Percentiles rank a stretch among this genome's conserved stretches.
Evolutionary conservation across 2,113 vertebrate species (phyloP).

Genomic region (Spermophilus dauricus): DNA sequence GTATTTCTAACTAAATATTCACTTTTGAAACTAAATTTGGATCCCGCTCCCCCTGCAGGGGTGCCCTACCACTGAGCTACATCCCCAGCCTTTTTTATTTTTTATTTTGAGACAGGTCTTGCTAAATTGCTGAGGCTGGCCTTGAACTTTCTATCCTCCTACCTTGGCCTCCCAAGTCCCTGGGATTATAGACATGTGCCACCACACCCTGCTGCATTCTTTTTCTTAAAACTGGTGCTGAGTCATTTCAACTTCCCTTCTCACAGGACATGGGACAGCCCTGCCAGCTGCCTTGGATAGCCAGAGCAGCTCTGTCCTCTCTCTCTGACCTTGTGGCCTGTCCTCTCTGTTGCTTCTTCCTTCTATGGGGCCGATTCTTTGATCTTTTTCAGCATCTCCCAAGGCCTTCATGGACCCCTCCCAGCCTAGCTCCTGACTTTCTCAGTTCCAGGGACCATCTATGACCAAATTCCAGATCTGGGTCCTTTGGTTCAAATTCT

Average conservation of each 20-base stretch:
- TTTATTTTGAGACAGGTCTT: too few relatives aligned
- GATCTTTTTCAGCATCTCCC: background rate
- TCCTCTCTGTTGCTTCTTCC: background rate
- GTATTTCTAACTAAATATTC: background rate
- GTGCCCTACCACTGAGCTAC: too few relatives aligned
- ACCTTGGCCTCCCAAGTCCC: too few relatives aligned
- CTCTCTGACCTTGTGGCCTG: background rate
- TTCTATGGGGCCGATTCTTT: background rate
- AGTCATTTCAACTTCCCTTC: background rate
- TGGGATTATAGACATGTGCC: too few relatives aligned
- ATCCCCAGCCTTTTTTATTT: too few relatives aligned
- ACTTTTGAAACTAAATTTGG: background rate
- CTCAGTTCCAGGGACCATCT: background rate
- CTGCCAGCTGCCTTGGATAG: too few relatives aligned
- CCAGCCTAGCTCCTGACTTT: background rate
- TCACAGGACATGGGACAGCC: background rate
- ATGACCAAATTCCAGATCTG: background rate
- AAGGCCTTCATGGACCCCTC: background rate
- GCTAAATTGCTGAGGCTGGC: too few relatives aligned
- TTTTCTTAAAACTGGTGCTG: background rate
- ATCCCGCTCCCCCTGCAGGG: too few relatives aligned
- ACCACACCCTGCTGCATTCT: background rate
- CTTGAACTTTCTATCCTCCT: too few relatives aligned
- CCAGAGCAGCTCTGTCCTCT: too few relatives aligned
- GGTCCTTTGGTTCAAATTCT: background rate